Base-by-base conservation (phyloP, 2,888 invertebrate genomes). In the Elysia crispata region DNA sequence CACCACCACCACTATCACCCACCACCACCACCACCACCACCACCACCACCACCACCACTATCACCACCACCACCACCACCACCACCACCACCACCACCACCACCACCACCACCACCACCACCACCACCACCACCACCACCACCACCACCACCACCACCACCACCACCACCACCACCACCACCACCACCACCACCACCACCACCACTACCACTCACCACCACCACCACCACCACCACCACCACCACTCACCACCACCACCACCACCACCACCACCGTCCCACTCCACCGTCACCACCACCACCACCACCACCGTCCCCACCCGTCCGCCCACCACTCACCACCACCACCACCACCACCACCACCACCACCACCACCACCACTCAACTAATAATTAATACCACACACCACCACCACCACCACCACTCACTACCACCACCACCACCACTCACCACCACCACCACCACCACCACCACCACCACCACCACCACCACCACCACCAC, bases 101-200 rank as follows among this genome's bases (percentile, higher is more conserved):
- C 54, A 54, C 54, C 54, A 54, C 54, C 54, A 54, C 54, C 54
- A 54, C 62, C 62, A 66, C 62, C 8, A 62, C 5, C 62, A 54
- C 54, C 54, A 54, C 54, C 54, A 54, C 54, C 54, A 54, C 54
- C 54, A 54, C 54, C 54, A 54, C 54, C 54, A 54, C 54, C 54
- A 54, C 54, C 54, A 54, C 54, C 54, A 54, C 54, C 54, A 54
- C 54, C 54, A 54, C 54, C 54, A 54, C 54, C 54, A 54, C 54
- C 54, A 54, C 62, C 62, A 62, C 1, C 1, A 62, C 62, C 62
- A 62, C 62, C 62, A 62, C 62, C 1, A 1, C 62, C 62, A 62
- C 62, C 62, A 62, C 62, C 62, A 62, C 62, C 62, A 62, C 5
- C 69, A 69, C 69, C 31, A 70, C 31, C n/a, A n/a, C n/a, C n/a